phyloP scores from a whole-genome alignment of 2,113 vertebrate genomes.

The Hystrix cristata region DNA sequence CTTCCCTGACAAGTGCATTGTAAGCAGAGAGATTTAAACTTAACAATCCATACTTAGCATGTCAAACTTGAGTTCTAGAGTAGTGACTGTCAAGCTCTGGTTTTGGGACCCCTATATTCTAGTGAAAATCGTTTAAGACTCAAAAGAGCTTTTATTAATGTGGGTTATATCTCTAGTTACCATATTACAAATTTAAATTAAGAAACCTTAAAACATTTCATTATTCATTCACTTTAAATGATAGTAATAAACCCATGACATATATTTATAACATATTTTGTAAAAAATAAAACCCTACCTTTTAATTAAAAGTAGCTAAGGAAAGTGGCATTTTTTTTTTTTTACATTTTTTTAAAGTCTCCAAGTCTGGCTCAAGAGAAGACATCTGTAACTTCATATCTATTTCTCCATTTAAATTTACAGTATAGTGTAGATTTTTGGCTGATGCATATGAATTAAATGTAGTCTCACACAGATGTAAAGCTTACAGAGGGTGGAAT shows the following conservation, averaged over 20 bases:
- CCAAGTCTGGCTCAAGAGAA: conserved; percentile 6
- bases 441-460: neutral
- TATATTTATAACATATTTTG: neutral
- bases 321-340: neutral
- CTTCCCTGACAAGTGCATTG: neutral
- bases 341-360: neutral
- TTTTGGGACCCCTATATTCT: neutral
- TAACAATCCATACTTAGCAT: neutral
- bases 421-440: neutral
- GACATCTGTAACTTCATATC: neutral
- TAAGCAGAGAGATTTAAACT: conserved; percentile 17
- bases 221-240: conserved; percentile 11
- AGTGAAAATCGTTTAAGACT: neutral
- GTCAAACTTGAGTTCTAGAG: conserved; percentile 29
- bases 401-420: conserved; percentile 17
- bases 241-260: neutral
- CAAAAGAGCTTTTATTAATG: conserved; percentile 27
- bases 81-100: conserved; percentile 10
- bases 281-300: conserved; percentile 14
- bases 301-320: conserved; percentile 44
- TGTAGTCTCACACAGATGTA: neutral
- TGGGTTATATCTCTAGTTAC: neutral
- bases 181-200: conserved; percentile 41
- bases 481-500: neutral
- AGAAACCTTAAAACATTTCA: neutral